Conservation (phyloP, 2,888 invertebrate genomes). For the Rutpela maculata region DNA sequence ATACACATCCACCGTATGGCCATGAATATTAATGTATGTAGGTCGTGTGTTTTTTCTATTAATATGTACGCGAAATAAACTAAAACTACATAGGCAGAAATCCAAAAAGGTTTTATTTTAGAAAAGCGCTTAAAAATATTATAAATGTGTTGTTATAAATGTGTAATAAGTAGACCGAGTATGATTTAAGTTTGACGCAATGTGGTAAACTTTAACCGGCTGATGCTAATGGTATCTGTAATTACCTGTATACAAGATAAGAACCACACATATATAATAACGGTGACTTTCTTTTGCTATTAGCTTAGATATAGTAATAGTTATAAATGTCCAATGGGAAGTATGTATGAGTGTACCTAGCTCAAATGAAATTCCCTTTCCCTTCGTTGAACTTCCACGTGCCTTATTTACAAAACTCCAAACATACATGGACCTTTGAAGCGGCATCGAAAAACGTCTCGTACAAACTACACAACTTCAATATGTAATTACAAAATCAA, state of each 20-base stretch:
- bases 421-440: background rate
- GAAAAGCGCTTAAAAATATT: background rate
- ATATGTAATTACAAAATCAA: slow-evolving; percentile 15
- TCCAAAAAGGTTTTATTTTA: background rate
- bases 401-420: background rate
- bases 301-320: background rate
- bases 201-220: background rate
- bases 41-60: background rate
- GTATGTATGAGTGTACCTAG: background rate
- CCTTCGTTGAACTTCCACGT: background rate
- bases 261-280: background rate
- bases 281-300: background rate
- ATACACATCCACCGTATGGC: background rate
- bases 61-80: background rate
- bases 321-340: background rate
- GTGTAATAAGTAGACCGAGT: background rate
- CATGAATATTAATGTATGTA: slow-evolving; percentile 3
- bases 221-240: background rate
- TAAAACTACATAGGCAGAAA: background rate
- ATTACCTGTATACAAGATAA: background rate
- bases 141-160: background rate
- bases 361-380: background rate
- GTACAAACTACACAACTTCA: background rate
- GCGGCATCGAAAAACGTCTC: background rate
- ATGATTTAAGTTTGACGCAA: background rate